Evolutionary conservation across 2,113 vertebrate genomes (phyloP).

Genomic region (Oncorhynchus mykiss): DNA sequence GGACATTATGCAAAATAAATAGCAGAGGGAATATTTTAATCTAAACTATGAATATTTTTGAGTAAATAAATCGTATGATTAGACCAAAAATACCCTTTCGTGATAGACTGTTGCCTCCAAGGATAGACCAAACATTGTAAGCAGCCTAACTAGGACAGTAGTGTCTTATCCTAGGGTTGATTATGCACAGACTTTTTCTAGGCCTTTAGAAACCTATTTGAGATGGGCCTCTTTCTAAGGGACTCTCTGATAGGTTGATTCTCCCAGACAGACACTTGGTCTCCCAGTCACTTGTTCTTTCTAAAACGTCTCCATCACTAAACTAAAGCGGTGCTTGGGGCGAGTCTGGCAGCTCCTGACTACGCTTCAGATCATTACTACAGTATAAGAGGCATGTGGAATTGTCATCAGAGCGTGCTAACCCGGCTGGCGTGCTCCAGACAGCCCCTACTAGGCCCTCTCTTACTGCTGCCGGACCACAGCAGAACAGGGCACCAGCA

Average conservation of each 20-base stretch:
- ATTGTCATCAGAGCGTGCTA: slow-evolving; percentile 54
- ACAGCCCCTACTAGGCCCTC: slow-evolving; percentile 47
- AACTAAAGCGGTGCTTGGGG: slow-evolving; percentile 24
- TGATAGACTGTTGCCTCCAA: no score
- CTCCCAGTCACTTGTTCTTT: slow-evolving; percentile 37
- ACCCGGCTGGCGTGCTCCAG: slow-evolving; percentile 57
- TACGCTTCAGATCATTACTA: slow-evolving; percentile 50
- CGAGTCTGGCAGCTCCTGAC: slow-evolving; percentile 46
- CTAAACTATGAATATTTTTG: no score
- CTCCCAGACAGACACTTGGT: slow-evolving; percentile 28
- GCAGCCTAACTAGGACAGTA: no score
- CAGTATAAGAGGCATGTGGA: slow-evolving; percentile 48
- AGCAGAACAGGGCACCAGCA: slow-evolving; percentile 41
- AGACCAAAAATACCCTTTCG: no score
- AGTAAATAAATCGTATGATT: no score
- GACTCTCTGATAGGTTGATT: slow-evolving; percentile 3
- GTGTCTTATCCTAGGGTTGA: no score
- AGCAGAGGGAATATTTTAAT: no score
- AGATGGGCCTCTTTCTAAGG: not conserved
- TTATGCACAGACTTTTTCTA: not conserved
- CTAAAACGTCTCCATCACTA: slow-evolving; percentile 30
- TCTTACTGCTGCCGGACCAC: slow-evolving; percentile 40
- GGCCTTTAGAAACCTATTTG: not conserved
- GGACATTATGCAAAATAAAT: no score
- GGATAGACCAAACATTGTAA: no score